phyloP scores from a whole-genome alignment of 2,113 vertebrate species.

The Dicrurus megarhynchus region DNA sequence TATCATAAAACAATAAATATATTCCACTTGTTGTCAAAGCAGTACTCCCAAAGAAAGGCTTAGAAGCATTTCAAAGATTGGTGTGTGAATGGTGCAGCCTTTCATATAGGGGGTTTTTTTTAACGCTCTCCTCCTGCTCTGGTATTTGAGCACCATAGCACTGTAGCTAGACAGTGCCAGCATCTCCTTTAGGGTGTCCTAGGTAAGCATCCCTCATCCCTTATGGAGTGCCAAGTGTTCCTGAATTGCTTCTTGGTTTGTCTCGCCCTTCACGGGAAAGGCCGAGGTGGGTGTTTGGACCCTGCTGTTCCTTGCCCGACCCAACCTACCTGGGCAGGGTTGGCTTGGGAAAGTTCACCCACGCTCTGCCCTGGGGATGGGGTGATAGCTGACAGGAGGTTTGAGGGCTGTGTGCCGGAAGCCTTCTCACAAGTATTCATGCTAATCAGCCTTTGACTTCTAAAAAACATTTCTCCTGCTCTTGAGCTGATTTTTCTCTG shows the following conservation, averaged over 20 bases:
- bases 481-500: slow-evolving; percentile 50
- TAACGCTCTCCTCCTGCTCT: neutral
- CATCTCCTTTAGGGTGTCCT: neutral
- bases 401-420: neutral
- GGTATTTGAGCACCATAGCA: neutral
- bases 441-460: slow-evolving; percentile 46
- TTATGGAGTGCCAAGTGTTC: accelerated
- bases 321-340: neutral
- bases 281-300: accelerated
- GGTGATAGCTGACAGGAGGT: neutral
- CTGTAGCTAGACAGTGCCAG: neutral
- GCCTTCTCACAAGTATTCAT: neutral
- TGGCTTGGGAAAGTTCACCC: accelerated
- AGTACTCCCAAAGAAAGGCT: neutral
- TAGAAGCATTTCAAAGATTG: neutral
- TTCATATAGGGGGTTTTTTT: accelerated
- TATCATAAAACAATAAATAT: neutral
- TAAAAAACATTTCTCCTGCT: slow-evolving; percentile 14
- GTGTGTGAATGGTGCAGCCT: neutral
- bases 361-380: neutral
- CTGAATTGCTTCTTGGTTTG: neutral
- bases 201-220: neutral
- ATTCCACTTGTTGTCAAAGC: neutral
- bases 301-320: neutral
- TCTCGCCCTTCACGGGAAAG: accelerated